phyloP scores from a whole-genome alignment of 2,888 invertebrate species.

The Spicauda simplicius region DNA sequence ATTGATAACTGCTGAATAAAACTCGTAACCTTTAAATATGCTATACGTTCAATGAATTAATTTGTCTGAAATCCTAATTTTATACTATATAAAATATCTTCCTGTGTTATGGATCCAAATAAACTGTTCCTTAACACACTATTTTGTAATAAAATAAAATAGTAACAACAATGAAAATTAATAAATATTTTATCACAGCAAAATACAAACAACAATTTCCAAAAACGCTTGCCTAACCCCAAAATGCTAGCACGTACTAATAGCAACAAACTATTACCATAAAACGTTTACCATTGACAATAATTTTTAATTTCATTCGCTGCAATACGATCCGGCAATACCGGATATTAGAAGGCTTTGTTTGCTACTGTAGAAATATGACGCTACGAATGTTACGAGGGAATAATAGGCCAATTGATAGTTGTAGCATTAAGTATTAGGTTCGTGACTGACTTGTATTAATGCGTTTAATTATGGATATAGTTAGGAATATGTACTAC shows the following conservation, averaged over 20 bases:
- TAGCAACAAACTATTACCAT: conserved; percentile 28
- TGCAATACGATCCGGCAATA: conserved; percentile 35
- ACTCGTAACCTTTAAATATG: too few species aligned
- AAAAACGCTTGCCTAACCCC: conserved; percentile 3
- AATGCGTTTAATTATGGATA: neutral
- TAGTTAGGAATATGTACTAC: too few species aligned
- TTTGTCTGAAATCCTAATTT: too few species aligned
- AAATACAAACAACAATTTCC: too few species aligned
- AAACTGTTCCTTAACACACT: too few species aligned
- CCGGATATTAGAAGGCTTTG: conserved; percentile 40
- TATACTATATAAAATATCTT: too few species aligned
- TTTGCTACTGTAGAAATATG: conserved; percentile 29
- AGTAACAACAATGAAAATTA: too few species aligned
- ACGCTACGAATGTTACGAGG: neutral
- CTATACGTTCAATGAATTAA: too few species aligned
- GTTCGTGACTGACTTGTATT: neutral
- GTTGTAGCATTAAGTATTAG: neutral
- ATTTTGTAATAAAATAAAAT: too few species aligned
- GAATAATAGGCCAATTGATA: neutral
- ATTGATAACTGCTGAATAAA: too few species aligned
- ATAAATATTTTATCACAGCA: too few species aligned
- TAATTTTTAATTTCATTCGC: conserved; percentile 34
- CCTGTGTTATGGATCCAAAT: too few species aligned
- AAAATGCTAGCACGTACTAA: conserved; percentile 13
- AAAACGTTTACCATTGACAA: conserved; percentile 29